phyloP scores from a whole-genome alignment of 2,113 vertebrate genomes.

The Ranitomeya variabilis region DNA sequence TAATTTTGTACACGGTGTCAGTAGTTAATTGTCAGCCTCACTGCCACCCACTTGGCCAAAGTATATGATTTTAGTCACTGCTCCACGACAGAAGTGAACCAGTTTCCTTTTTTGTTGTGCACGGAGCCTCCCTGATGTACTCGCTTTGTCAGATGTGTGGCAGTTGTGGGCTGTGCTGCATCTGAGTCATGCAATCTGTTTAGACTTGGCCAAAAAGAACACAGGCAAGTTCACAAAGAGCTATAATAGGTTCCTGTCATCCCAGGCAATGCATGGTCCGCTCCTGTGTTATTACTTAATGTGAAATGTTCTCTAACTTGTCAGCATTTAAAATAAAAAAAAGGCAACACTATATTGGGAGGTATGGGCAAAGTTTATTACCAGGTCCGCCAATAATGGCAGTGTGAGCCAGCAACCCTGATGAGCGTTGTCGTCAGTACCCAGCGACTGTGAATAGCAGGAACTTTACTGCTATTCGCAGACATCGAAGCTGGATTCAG shows the following conservation, averaged over 20 bases:
- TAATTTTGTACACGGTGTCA: slow-evolving; percentile 51
- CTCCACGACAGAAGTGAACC: slow-evolving; percentile 10
- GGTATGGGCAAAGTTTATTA: neutral
- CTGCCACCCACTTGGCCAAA: slow-evolving; percentile 47
- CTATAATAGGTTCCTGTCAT: slow-evolving; percentile 43
- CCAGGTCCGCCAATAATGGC: neutral
- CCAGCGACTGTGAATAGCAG: no score
- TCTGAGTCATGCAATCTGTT: slow-evolving; percentile 54
- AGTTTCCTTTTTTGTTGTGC: slow-evolving; percentile 39
- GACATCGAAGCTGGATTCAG: no score
- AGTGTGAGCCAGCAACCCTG: no score
- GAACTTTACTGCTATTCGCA: no score
- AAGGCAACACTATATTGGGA: neutral
- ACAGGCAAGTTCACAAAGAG: slow-evolving; percentile 31
- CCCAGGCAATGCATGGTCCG: neutral
- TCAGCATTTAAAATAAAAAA: neutral
- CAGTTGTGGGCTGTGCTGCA: slow-evolving; percentile 41
- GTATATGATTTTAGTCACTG: slow-evolving; percentile 49
- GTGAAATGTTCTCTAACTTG: slow-evolving; percentile 11
- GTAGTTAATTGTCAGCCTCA: slow-evolving; percentile 49
- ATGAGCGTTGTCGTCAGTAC: no score
- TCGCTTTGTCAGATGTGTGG: slow-evolving; percentile 46
- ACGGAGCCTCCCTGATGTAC: slow-evolving; percentile 37
- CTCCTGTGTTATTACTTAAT: slow-evolving; percentile 37
- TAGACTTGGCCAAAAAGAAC: slow-evolving; percentile 17